These are phyloP conservation scores for Papilio gigon DNA, from an alignment of 2,888 invertebrate species.

Conservation along the genomic window DNA sequence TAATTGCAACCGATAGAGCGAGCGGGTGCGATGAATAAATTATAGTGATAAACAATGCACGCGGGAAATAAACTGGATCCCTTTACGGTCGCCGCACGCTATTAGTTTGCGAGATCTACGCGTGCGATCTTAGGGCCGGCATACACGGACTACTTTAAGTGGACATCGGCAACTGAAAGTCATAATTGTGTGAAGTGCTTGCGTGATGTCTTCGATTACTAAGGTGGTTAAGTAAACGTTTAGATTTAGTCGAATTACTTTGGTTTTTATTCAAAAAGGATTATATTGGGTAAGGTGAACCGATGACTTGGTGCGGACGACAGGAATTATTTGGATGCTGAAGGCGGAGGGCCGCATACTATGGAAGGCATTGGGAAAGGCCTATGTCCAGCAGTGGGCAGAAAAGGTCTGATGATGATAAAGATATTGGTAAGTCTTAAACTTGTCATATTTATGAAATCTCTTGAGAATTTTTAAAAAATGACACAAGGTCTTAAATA, in stretches of 20 bases:
- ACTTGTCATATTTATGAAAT: too few relatives aligned
- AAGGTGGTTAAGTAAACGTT: not conserved
- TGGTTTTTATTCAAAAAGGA: not conserved
- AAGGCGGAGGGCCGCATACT: too few relatives aligned
- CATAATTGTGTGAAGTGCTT: not conserved
- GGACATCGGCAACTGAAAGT: not conserved
- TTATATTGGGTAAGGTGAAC: too few relatives aligned
- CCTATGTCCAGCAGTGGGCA: too few relatives aligned
- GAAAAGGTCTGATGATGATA: too few relatives aligned
- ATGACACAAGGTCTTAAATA: too few relatives aligned
- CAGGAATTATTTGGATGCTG: too few relatives aligned
- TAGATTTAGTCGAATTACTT: not conserved
- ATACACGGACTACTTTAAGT: not conserved
- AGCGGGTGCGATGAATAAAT: conserved; percentile 74
- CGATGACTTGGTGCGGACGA: too few relatives aligned
- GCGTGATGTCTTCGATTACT: not conserved
- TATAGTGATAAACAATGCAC: conserved; percentile 76
- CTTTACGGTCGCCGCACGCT: conserved; percentile 20
- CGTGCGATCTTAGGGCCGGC: not conserved
- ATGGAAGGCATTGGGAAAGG: too few relatives aligned
- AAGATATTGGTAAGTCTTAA: too few relatives aligned
- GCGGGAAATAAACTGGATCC: conserved; percentile 70
- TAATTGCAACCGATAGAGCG: conserved; percentile 70
- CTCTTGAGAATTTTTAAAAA: too few relatives aligned
- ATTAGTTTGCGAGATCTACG: conserved; percentile 7